Percentiles rank a stretch among this genome's conserved stretches.
Conservation (phyloP, 2,113 vertebrate species). For the Malurus melanocephalus region DNA sequence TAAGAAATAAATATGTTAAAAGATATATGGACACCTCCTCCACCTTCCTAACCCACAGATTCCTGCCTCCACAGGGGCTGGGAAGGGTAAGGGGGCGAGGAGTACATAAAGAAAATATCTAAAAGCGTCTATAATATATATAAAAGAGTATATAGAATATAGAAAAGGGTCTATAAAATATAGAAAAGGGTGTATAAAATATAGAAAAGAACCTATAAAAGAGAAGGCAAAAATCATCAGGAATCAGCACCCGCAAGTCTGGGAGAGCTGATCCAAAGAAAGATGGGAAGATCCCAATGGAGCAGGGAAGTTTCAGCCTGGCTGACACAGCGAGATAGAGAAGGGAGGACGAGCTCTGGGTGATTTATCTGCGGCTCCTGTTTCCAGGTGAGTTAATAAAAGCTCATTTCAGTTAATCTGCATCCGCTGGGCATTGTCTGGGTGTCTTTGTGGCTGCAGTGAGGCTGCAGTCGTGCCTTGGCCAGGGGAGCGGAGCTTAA, state of each 20-base stretch:
- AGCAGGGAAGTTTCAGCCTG: neutral
- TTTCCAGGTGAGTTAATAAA: conserved; percentile 30
- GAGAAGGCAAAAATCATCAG: no score
- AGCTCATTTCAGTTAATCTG: neutral
- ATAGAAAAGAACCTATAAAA: no score
- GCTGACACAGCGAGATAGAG: neutral
- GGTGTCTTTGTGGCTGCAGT: neutral
- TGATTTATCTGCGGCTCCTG: neutral
- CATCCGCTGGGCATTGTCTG: neutral
- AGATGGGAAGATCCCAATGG: accelerated
- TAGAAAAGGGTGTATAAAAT: no score
- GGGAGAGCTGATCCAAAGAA: neutral
- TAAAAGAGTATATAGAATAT: no score
- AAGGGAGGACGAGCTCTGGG: neutral
- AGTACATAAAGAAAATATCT: no score
- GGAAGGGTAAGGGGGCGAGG: no score
- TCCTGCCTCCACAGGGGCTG: no score
- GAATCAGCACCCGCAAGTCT: neutral
- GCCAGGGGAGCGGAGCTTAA: neutral
- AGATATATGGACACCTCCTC: no score
- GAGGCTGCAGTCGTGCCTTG: neutral
- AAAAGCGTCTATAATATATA: no score
- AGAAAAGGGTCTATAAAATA: no score
- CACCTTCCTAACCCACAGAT: no score
- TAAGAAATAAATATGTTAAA: no score